Conservation (phyloP, 2,113 vertebrate genomes). For the Coryphaenoides rupestris region DNA sequence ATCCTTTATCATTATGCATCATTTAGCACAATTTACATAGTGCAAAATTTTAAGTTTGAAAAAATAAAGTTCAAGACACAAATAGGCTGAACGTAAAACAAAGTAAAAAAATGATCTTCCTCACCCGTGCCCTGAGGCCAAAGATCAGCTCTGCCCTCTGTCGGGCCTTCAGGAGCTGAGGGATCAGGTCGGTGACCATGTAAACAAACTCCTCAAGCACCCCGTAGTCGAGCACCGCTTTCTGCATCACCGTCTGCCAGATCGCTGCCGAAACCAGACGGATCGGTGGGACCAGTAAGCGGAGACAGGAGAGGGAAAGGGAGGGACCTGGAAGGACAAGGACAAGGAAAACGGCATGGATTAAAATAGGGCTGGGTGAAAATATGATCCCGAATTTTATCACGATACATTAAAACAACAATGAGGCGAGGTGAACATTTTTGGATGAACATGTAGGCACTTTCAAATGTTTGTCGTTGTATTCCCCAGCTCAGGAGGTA, state of each 20-base stretch:
- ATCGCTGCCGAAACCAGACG: conserved; percentile 71
- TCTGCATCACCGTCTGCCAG: conserved; percentile 70
- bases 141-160: conserved; percentile 76
- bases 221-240: conserved; percentile 68
- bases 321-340: conserved; percentile 29
- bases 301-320: conserved; percentile 20
- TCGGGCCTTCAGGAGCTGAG: conserved; percentile 71
- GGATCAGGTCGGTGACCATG: conserved; percentile 66
- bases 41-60: too few species aligned
- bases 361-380: too few species aligned
- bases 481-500: too few species aligned
- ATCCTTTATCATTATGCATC: too few species aligned
- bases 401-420: too few species aligned
- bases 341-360: neutral
- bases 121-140: conserved; percentile 77
- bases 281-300: conserved; percentile 44
- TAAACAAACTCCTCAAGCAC: conserved; percentile 73
- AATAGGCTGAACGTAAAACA: neutral
- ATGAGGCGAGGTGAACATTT: too few species aligned
- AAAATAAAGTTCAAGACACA: neutral
- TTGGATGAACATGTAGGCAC: too few species aligned
- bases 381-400: too few species aligned
- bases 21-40: too few species aligned
- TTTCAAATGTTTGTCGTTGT: too few species aligned
- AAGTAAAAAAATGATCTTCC: too few species aligned